Base-by-base conservation (phyloP, 2,888 invertebrate species). In the Thyatira batis region DNA sequence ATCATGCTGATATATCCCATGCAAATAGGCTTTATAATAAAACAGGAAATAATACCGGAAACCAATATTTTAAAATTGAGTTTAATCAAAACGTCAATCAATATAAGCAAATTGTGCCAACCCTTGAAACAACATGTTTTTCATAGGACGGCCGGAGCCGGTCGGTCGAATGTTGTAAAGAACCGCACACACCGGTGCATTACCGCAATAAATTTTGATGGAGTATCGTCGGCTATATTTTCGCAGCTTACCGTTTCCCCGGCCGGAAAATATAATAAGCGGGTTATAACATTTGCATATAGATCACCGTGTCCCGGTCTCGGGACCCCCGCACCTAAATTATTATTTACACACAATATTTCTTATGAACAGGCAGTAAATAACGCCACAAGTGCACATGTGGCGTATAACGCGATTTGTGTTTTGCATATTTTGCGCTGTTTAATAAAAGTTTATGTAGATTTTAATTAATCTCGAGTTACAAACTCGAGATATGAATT, bases 241-340 rank as follows among this genome's bases (percentile, higher is more conserved):
- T 75, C 79, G 68, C 73, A 74, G 81, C 82, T 82, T 80, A 82
- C 82, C 76, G 82, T 84, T 82, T 79, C 76, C 77, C 77, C 65
- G 71, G 66, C 73, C 69, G 80, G 82, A 76, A 83, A 89, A 87
- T 89, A 89, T 90, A 90, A 92, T 91, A 91, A 89, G 86, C 89
- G 85, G 85, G 88, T 85, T 88, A 89, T 89, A 87, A 87, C 76
- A 91, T 92, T 92, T 88, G 83, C 92, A 92, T 92, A 88, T 90
- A 91, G 87, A 92, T 90, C 91, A 88, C 87, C 71, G 60, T 82
- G 82, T 84, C 79, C 76, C 79, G 68, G 67, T 68, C 75, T 71
- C 74, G 20, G 48, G 11, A 27, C 48, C 27, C 52, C 50, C 51
- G 55, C 46, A 57, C 60, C 60, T 77, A 80, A 80, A 78, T 79